Evolutionary conservation across 2,113 vertebrate genomes (phyloP).

Genomic region (Dendropsophus ebraccatus): DNA sequence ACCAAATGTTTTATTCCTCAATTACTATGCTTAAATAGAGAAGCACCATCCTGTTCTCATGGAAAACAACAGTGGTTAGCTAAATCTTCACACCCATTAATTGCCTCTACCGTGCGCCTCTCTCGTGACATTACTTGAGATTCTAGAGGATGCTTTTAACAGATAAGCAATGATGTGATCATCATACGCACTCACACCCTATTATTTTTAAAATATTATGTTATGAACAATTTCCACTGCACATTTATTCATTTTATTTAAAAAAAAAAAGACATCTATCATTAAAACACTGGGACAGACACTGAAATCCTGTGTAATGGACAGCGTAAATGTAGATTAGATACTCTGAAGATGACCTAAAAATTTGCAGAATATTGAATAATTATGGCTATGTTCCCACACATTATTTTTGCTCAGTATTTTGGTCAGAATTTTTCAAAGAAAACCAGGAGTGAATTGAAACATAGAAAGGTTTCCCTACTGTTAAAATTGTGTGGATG

Average conservation of each 20-base stretch:
- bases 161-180: not conserved
- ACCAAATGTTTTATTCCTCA: constrained; percentile 35
- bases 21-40: constrained; percentile 41
- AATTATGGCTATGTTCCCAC: too few relatives aligned
- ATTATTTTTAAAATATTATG: too few relatives aligned
- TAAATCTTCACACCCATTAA: constrained; percentile 31
- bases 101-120: constrained; percentile 5
- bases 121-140: constrained; percentile 18
- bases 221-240: not conserved
- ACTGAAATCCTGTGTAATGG: too few relatives aligned
- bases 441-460: too few relatives aligned
- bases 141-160: not conserved
- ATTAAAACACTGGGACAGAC: not conserved
- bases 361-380: too few relatives aligned
- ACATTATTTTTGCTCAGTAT: too few relatives aligned
- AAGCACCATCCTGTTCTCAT: constrained; percentile 25
- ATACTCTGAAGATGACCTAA: too few relatives aligned
- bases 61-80: constrained; percentile 14
- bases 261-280: not conserved
- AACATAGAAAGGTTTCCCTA: too few relatives aligned
- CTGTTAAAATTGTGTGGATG: too few relatives aligned
- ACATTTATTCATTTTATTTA: not conserved
- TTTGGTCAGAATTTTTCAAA: too few relatives aligned
- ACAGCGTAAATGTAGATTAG: too few relatives aligned
- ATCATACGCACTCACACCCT: not conserved